Evolutionary conservation across 2,113 vertebrate genomes (phyloP), one percentile per base, ranked within the genome.

Genomic region (Varanus salvator): DNA sequence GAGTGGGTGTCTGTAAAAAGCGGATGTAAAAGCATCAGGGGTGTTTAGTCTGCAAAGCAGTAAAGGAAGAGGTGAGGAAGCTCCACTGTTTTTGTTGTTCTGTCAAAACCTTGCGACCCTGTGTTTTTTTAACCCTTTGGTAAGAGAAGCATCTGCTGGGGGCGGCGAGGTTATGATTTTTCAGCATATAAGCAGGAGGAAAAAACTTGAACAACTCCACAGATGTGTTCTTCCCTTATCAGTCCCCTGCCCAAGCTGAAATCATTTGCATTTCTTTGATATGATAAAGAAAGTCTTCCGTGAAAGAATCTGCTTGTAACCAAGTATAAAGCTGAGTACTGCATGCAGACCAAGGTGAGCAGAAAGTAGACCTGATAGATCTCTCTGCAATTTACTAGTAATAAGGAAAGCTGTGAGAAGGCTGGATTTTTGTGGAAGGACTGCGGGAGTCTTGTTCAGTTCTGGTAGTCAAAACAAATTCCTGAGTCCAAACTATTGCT

Each of bases 21-120:
- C 9, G 72, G 57, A 69, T 83, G 34, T 82, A 54, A 38, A 75
- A 83, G 23, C 50, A 83, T 50, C 80, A 38, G 48, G 54, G 48
- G n/a, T 87, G 85, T 90, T 82, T 87, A 83, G 85, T 87, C 85
- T 77, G 80, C 57, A 76, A 85, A 31, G 50, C 52, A 38, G 34
- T 44, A 76, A 25, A 83, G 66, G 48, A 85, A 38, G 83, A 69
- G 15, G 52, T 80, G 66, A 80, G 34, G 66, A 48, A 52, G 31
- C 17, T 75, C 17, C n/a, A 14, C 4, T 31, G 27, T 85, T n/a
- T 38, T 85, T 78, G 80, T 64, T 89, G 54, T 38, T 66, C 19
- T 75, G 48, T 29, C 80, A 0, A 80, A 66, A 54, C 44, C 31
- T 23, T 52, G 52, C 23, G 7, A n/a, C 4, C 29, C 25, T 88